These are phyloP conservation scores for Hoplodrina blanda DNA, from an alignment of 2,888 invertebrate species.

Conservation along the genomic window DNA sequence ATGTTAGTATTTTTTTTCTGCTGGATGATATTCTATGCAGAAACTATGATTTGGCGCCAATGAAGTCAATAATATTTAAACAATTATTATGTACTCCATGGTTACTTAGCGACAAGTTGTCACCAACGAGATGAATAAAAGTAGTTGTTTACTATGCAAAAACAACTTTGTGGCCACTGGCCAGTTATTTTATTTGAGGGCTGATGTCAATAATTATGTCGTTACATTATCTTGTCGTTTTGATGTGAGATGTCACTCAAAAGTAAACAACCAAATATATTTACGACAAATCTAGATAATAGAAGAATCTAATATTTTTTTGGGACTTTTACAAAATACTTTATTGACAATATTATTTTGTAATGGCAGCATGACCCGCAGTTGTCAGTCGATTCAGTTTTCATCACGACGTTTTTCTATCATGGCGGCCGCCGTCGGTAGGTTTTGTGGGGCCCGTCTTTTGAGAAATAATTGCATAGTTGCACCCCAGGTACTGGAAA, in stretches of 20 bases:
- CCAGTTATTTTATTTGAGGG: conserved; percentile 35
- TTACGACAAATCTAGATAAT: neutral
- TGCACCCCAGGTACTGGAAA: conserved; percentile 93
- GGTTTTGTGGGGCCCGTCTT: conserved; percentile 96
- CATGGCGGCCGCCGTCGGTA: conserved; percentile 97
- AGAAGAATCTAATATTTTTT: conserved; percentile 9
- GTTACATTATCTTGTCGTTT: conserved; percentile 9
- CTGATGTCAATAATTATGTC: conserved; percentile 21
- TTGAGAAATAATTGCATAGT: conserved; percentile 94
- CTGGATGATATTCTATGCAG: too few relatives aligned
- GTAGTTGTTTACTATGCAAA: neutral
- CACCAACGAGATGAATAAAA: neutral
- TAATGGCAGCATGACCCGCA: conserved; percentile 71
- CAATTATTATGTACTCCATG: neutral
- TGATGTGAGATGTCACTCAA: conserved; percentile 41
- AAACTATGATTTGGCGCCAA: too few relatives aligned
- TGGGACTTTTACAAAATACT: conserved; percentile 19
- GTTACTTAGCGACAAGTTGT: neutral
- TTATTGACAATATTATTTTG: conserved; percentile 59
- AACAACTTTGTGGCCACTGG: neutral
- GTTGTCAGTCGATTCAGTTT: conserved; percentile 83
- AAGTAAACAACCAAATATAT: conserved; percentile 31
- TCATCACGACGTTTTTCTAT: conserved; percentile 91
- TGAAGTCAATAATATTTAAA: too few relatives aligned
- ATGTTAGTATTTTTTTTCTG: too few relatives aligned